Conservation (phyloP, 2,113 vertebrate genomes). For the Petaurus breviceps region DNA sequence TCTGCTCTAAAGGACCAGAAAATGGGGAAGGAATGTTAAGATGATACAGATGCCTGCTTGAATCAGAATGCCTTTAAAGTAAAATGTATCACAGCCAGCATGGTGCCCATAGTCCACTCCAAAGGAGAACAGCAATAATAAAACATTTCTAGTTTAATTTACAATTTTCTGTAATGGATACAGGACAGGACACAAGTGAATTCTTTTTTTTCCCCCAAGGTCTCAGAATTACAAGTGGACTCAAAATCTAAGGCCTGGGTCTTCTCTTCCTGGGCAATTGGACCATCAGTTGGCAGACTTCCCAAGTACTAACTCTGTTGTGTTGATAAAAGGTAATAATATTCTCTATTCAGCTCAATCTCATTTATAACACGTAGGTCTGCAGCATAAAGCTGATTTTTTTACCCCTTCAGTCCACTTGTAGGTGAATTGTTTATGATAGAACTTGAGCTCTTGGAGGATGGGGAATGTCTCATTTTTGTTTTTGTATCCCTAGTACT, state of each 20-base stretch:
- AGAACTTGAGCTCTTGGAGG: not conserved
- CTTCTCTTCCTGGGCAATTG: not conserved
- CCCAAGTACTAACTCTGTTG: not conserved
- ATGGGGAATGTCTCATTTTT: not conserved
- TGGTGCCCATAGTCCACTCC: not conserved
- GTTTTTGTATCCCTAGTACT: not conserved
- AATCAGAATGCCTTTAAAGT: slow-evolving; percentile 36
- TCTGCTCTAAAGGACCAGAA: slow-evolving; percentile 50
- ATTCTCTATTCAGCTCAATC: not conserved
- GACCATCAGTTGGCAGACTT: not conserved
- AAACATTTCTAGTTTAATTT: slow-evolving; percentile 52
- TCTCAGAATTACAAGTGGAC: slow-evolving; percentile 6
- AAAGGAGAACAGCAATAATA: slow-evolving; percentile 47
- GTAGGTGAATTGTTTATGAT: not conserved
- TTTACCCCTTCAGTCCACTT: not conserved
- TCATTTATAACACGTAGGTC: not conserved
- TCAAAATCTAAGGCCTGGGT: slow-evolving; percentile 14
- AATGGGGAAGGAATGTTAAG: slow-evolving; percentile 44
- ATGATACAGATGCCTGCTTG: slow-evolving; percentile 33
- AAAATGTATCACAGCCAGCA: slow-evolving; percentile 9
- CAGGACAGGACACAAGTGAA: slow-evolving; percentile 12
- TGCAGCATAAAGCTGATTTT: not conserved
- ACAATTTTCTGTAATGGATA: slow-evolving; percentile 35
- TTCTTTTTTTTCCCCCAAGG: slow-evolving; percentile 25
- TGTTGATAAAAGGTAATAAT: not conserved